phyloP scores from a whole-genome alignment of 64 coral and sea anemone genomes.

The Actinia equina region DNA sequence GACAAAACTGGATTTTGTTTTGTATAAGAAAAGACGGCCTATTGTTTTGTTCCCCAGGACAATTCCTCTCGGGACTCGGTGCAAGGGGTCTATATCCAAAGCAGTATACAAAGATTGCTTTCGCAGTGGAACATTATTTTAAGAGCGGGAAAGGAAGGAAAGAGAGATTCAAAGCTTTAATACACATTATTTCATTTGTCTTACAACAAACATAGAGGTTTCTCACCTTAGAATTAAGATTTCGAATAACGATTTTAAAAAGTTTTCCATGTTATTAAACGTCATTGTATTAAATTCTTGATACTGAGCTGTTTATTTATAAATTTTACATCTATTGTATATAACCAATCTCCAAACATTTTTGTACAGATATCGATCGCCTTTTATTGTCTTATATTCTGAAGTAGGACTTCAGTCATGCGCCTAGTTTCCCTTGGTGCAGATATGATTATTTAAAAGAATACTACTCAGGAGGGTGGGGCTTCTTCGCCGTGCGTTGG shows the following conservation, averaged over 20 bases:
- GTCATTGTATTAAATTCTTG: too few relatives aligned
- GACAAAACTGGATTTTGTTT: too few relatives aligned
- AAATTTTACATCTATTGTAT: slow-evolving; percentile 27
- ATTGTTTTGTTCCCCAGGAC: too few relatives aligned
- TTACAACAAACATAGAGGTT: too few relatives aligned
- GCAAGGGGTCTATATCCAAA: too few relatives aligned
- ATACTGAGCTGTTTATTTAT: not conserved
- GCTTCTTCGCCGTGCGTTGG: slow-evolving; percentile 2
- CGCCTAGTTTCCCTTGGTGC: not conserved
- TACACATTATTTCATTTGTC: too few relatives aligned
- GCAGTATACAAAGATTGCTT: too few relatives aligned
- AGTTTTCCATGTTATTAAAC: not conserved
- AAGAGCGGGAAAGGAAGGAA: too few relatives aligned
- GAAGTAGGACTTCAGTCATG: not conserved
- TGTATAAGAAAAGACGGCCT: too few relatives aligned
- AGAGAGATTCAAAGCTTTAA: too few relatives aligned
- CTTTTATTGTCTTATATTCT: not conserved
- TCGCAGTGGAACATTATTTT: too few relatives aligned
- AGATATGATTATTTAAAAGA: not conserved
- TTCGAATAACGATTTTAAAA: not conserved
- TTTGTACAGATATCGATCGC: slow-evolving; percentile 10
- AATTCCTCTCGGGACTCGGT: too few relatives aligned
- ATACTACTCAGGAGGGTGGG: not conserved
- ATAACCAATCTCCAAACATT: slow-evolving; percentile 7
- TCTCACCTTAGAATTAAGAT: not conserved